Percentiles rank a stretch among this genome's conserved stretches.
These are phyloP conservation scores for Atherinosoma microstoma DNA, from an alignment of 2,797 vertebrate species.

Conservation along the genomic window DNA sequence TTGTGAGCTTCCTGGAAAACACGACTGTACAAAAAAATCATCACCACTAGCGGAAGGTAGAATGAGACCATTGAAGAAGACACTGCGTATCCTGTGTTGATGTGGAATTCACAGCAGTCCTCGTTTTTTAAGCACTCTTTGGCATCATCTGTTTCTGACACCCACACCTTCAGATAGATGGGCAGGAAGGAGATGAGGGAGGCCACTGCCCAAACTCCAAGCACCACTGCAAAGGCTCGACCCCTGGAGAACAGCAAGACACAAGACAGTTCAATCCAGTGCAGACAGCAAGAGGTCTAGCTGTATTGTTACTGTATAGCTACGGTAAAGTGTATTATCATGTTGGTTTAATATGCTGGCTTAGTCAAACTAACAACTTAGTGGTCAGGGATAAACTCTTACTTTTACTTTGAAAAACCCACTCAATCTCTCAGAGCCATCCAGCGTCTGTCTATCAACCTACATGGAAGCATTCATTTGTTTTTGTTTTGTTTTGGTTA, in stretches of 20 bases:
- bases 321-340: neutral
- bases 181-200: slow-evolving; percentile 95
- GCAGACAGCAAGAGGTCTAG: neutral
- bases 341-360: neutral
- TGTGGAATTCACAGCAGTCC: slow-evolving; percentile 94
- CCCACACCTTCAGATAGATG: slow-evolving; percentile 93
- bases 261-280: neutral
- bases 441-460: too few relatives aligned
- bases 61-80: slow-evolving; percentile 96
- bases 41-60: slow-evolving; percentile 93
- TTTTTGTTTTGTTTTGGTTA: too few relatives aligned
- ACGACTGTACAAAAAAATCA: slow-evolving; percentile 93
- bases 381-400: too few relatives aligned
- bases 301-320: neutral
- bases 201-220: slow-evolving; percentile 93
- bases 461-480: too few relatives aligned
- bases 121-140: slow-evolving; percentile 74
- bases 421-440: neutral
- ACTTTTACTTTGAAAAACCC: too few relatives aligned
- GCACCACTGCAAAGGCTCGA: slow-evolving; percentile 88
- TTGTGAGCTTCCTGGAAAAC: slow-evolving; percentile 95
- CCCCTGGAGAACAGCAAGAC: slow-evolving; percentile 85
- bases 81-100: slow-evolving; percentile 89
- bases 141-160: slow-evolving; percentile 68
- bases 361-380: neutral